Evolutionary conservation across 2,888 invertebrate genomes (phyloP), one percentile per base, ranked within the genome.

Genomic region (Cosmorhoe ocellata): DNA sequence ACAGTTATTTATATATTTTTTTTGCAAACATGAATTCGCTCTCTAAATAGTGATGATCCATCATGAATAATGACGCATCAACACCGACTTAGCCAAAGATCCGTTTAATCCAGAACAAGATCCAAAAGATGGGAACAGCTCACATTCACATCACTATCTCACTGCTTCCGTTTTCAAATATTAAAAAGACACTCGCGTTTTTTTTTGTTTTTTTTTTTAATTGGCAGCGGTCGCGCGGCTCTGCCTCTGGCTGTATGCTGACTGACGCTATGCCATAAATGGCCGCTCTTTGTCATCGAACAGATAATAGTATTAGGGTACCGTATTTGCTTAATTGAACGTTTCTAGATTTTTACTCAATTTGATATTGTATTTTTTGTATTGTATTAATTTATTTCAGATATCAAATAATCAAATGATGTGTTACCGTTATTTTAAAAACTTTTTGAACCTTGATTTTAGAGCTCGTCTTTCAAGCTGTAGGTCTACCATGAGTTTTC

Each of bases 221-320:
- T 61, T 52, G 34, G n/a, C 56, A 59, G 43, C 37, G 56, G 49
- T 49, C 52, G 18, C 61, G 56, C 63, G 61, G 52, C 52, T 11
- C 56, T 40, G 56, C 33, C 22, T 9, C 44, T 8, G 38, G 22
- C 47, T 41, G 49, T 47, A 32, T 33, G 53, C 57, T 1, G 10
- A 34, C 34, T 58, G 47, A 49, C 56, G 54, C 52, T 52, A 57
- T 48, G 42, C 58, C 61, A 51, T 56, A 58, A 54, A 59, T 57
- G 59, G 59, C 0, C 36, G 49, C 48, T 6, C 43, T 56, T 53
- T 61, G 58, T 59, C 61, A 63, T 59, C 58, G 49, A 10, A 13
- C 38, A 58, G 63, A 63, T 63, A 61, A 61, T 57, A 43, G 30
- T 45, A 47, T 59, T 60, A 57, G 62, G 56, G 62, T 53, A 53